phyloP scores from a whole-genome alignment of 2,888 invertebrate species.

The Rhorus exstirpatorius region DNA sequence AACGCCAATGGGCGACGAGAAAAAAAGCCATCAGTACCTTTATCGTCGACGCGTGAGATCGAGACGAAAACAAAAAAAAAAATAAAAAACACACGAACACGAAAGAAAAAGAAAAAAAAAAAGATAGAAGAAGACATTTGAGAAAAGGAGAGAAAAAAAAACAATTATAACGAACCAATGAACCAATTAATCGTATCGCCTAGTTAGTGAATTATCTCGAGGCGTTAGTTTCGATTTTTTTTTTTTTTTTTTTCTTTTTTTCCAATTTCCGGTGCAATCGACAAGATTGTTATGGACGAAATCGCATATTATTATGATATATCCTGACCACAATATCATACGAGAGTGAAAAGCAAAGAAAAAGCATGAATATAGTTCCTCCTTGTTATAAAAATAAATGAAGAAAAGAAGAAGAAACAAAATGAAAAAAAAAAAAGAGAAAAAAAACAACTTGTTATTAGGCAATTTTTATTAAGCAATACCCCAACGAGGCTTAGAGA shows the following conservation, averaged over 20 bases:
- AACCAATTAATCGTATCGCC: slow-evolving; percentile 71
- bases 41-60: slow-evolving; percentile 75
- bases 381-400: slow-evolving; percentile 79
- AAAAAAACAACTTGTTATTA: slow-evolving; percentile 79
- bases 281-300: slow-evolving; percentile 62
- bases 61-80: slow-evolving; percentile 48
- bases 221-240: slow-evolving; percentile 61
- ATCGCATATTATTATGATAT: slow-evolving; percentile 39
- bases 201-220: slow-evolving; percentile 73
- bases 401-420: too few species aligned
- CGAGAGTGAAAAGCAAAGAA: slow-evolving; percentile 65
- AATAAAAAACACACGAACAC: slow-evolving; percentile 46
- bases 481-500: slow-evolving; percentile 81
- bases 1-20: slow-evolving; percentile 55
- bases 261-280: slow-evolving; percentile 57
- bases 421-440: slow-evolving; percentile 50
- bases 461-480: slow-evolving; percentile 84
- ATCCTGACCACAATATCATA: slow-evolving; percentile 56
- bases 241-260: slow-evolving; percentile 14
- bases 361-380: slow-evolving; percentile 84
- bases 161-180: slow-evolving; percentile 70
- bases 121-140: slow-evolving; percentile 69
- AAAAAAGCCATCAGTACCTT: slow-evolving; percentile 67
- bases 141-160: slow-evolving; percentile 72
- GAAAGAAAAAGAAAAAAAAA: slow-evolving; percentile 71